A percentile compares a stretch with the other conserved stretches of the same genome.
Conservation (phyloP, 2,113 vertebrate species). For the Xenus cinereus region DNA sequence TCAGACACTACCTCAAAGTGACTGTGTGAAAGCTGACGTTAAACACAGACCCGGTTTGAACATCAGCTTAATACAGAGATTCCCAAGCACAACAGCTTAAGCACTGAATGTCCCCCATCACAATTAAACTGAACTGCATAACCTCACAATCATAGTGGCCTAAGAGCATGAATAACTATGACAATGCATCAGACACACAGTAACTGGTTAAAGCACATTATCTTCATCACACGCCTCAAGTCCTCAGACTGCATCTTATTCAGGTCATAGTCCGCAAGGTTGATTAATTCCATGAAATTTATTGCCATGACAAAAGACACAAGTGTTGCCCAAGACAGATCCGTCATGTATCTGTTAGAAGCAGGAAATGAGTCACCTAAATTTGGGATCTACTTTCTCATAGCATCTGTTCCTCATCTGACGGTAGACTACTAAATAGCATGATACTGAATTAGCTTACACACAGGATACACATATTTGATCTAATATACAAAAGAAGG, state of each 20-base stretch:
- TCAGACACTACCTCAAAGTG: neutral
- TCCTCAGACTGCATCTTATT: neutral
- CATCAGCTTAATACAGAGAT: neutral
- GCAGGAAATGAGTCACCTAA: neutral
- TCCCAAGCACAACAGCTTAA: neutral
- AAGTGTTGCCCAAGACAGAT: neutral
- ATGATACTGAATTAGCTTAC: neutral
- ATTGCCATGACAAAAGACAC: neutral
- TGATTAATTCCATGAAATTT: neutral
- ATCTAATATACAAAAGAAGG: neutral
- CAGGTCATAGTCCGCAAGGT: neutral
- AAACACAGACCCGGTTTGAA: neutral
- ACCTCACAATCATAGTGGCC: accelerated
- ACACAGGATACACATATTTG: accelerated
- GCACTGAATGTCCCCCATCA: neutral
- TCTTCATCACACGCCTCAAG: neutral
- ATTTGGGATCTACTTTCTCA: neutral
- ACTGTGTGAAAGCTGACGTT: neutral
- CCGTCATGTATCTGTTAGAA: neutral
- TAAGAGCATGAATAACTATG: accelerated
- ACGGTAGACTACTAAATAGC: neutral
- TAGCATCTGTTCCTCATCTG: neutral
- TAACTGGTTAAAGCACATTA: neutral
- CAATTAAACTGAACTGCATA: neutral
- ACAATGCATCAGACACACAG: neutral